These are phyloP conservation scores for Brienomyrus brachyistius DNA, from an alignment of 2,113 vertebrate genomes.

Conservation along the genomic window DNA sequence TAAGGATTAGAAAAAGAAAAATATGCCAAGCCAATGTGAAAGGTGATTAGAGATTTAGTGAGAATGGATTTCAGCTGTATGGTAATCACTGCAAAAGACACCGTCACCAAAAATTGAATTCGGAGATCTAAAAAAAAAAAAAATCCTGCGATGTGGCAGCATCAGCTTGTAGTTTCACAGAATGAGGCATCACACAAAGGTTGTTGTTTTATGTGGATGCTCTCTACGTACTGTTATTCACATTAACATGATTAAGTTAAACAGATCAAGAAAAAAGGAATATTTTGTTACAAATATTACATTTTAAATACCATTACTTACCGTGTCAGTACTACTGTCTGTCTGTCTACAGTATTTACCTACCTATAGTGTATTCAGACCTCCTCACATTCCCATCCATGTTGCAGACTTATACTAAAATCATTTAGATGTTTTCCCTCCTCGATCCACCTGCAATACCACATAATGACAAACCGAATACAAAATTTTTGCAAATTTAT, in stretches of 20 bases:
- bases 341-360: too few relatives aligned
- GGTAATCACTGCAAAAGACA: not conserved
- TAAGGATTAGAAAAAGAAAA: not conserved
- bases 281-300: not conserved
- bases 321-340: not conserved
- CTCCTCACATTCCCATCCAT: not conserved
- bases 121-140: not conserved
- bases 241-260: not conserved
- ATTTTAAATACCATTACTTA: not conserved
- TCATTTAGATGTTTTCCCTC: not conserved
- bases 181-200: not conserved
- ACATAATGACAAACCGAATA: not conserved
- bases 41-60: not conserved
- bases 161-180: not conserved
- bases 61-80: not conserved
- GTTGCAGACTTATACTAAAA: not conserved
- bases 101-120: not conserved
- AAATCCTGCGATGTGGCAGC: not conserved
- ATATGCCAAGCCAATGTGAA: not conserved
- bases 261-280: not conserved
- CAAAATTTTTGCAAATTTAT: not conserved
- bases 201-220: not conserved
- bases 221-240: not conserved
- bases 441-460: not conserved
- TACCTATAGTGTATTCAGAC: not conserved